These are phyloP conservation scores for Amphibalanus amphitrite DNA, from an alignment of 1,140 invertebrate species.

Conservation along the genomic window DNA sequence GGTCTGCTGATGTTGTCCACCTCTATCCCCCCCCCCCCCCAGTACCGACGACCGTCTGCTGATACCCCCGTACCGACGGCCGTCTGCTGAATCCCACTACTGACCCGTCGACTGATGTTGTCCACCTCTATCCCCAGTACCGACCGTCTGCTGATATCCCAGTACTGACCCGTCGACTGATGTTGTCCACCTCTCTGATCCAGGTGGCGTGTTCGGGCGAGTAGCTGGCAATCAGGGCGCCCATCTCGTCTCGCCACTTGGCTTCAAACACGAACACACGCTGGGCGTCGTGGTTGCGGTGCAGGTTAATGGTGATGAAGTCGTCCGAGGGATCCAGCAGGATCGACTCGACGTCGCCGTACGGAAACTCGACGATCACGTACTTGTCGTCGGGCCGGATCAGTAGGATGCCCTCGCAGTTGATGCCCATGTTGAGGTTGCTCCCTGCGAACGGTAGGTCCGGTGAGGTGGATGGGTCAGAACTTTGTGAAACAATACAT, in stretches of 20 bases:
- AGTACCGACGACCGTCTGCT: no score
- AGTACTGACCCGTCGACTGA: neutral
- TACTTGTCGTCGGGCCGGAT: conserved; percentile 79
- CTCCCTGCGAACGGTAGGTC: no score
- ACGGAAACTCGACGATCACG: conserved; percentile 71
- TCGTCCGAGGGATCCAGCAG: conserved; percentile 78
- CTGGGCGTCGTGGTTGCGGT: conserved; percentile 44
- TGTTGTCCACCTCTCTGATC: conserved; percentile 56
- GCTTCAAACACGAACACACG: conserved; percentile 91
- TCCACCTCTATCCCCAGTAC: no score
- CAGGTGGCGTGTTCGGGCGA: conserved; percentile 65
- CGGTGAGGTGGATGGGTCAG: no score
- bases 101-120: no score
- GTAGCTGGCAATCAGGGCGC: conserved; percentile 79
- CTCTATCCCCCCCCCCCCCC: no score
- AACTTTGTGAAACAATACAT: no score
- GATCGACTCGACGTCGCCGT: conserved; percentile 73
- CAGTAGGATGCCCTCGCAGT: conserved; percentile 70
- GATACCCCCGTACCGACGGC: no score
- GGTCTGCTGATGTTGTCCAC: no score
- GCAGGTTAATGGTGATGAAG: conserved; percentile 62
- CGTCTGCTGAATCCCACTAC: no score
- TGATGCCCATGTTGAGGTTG: conserved; percentile 61
- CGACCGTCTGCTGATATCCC: no score
- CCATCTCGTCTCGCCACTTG: conserved; percentile 70